Base-by-base conservation (phyloP, 1,140 invertebrate genomes). In the Brachionus rotundiformis region DNA sequence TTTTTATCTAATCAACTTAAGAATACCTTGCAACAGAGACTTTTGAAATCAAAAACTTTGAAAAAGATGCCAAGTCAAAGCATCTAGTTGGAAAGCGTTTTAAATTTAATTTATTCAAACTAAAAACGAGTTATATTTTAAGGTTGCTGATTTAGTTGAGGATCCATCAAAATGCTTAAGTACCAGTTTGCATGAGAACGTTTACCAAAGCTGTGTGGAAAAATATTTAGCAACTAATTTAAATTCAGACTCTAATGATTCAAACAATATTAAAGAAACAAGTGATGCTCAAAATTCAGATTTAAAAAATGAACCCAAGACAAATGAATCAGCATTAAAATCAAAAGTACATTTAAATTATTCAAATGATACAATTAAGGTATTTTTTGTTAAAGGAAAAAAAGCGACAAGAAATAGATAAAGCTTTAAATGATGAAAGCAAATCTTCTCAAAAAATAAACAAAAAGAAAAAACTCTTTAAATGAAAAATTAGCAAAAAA, bases 381-480 rank as follows among this genome's bases (percentile, higher is more conserved):
- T 13, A 5, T n/a, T 31, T 63, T 63, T 8, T 11, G 29, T 63
- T 29, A 10, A 33, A 71, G 65, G 65, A 71, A 2, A 36, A 31
- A 19, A 71, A 39, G 16, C 29, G 29, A 1, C 36, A 73, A 44
- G 39, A 73, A 27, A 39, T 73, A 1, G 68, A 73, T 4, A 73
- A 44, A 73, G 4, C 44, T 19, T 25, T 44, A 27, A 19, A 73
- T 2, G 68, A 73, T 10, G 68, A 73, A 44, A 41, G 25, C 7
- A 44, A 41, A 27, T 44, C 33, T 2, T 8, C 0, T 7, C 10
- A 8, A 2, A 73, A 41, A 25, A 73, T 44, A 0, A 44, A 44
- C 25, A 73, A 73, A 73, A 73, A 73, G 68, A 73, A 73, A 44
- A 73, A 73, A n/a, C 68, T 73, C 44, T 73, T 73, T 25, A 27